These are phyloP conservation scores for Falco naumanni DNA, from an alignment of 2,797 vertebrate species.

Conservation along the genomic window DNA sequence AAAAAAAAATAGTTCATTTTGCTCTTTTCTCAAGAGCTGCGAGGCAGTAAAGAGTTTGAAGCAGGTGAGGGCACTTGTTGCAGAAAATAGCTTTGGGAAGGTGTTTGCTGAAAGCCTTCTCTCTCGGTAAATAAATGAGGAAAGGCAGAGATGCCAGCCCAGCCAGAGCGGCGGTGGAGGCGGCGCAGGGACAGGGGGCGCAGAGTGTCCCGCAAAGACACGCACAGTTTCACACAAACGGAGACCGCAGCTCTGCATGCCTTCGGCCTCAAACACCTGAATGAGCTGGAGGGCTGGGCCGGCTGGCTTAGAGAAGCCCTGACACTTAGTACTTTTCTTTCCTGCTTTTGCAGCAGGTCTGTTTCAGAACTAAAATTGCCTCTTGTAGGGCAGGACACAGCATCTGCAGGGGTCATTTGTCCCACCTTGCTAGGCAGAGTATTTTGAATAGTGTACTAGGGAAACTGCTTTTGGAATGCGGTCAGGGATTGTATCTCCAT, in stretches of 20 bases:
- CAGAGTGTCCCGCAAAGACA: neutral
- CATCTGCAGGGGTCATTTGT: neutral
- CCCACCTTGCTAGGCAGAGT: neutral
- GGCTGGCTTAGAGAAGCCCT: neutral
- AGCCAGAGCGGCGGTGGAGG: neutral
- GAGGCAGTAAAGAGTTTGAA: neutral
- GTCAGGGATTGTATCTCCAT: rapidly evolving
- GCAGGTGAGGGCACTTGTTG: neutral
- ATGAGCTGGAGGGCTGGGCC: rapidly evolving
- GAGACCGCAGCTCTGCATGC: neutral
- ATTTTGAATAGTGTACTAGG: neutral
- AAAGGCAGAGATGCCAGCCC: neutral
- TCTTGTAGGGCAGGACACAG: neutral
- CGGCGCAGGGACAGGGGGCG: rapidly evolving
- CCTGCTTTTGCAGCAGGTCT: neutral
- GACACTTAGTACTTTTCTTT: neutral
- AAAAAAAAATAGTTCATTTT: neutral
- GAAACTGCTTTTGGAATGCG: neutral
- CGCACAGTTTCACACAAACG: rapidly evolving
- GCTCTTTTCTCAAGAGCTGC: neutral
- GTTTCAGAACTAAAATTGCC: neutral
- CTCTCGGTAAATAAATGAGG: neutral
- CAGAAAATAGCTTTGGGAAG: neutral
- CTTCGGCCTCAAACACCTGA: neutral
- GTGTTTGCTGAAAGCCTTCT: neutral